phyloP scores from a whole-genome alignment of 2,888 invertebrate genomes.

The Caenorhabditis sp. region DNA sequence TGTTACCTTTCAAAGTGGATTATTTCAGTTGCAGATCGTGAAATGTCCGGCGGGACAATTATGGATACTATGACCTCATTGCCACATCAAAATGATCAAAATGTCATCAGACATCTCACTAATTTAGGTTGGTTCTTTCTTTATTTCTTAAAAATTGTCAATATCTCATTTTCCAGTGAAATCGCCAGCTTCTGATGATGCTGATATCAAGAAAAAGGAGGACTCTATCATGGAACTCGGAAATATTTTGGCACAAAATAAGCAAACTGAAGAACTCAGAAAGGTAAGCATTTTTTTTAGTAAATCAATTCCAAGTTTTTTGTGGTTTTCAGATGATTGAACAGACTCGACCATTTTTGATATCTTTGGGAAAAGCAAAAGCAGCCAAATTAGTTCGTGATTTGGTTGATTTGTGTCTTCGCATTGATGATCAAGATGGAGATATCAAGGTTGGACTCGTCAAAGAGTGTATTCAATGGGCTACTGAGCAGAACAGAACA shows the following conservation, averaged over 20 bases:
- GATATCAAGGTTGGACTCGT: constrained; percentile 74
- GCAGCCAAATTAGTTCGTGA: constrained; percentile 96
- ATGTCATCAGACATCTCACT: constrained; percentile 60
- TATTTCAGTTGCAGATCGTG: constrained; percentile 8
- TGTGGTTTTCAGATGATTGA: constrained; percentile 45
- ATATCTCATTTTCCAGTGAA: constrained; percentile 54
- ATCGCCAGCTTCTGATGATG: constrained; percentile 77
- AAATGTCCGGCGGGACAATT: constrained; percentile 66
- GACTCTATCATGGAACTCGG: constrained; percentile 92
- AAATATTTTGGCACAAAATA: constrained; percentile 86
- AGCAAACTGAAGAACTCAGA: constrained; percentile 57
- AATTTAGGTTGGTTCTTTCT: constrained; percentile 51
- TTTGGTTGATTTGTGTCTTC: constrained; percentile 94
- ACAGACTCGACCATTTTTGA: constrained; percentile 87
- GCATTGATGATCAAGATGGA: constrained; percentile 93
- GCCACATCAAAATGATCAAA: constrained; percentile 63
- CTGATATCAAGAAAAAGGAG: constrained; percentile 88
- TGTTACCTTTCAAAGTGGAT: no score
- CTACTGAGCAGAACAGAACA: constrained; percentile 94
- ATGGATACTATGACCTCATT: constrained; percentile 62
- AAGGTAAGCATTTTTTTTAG: constrained; percentile 28
- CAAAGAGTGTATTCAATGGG: constrained; percentile 97
- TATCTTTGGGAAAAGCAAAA: constrained; percentile 95
- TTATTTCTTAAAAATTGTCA: no score
- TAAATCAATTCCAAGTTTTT: background rate